Evolutionary conservation across 1,140 invertebrate genomes (phyloP).

Genomic region (Penaeus indicus): DNA sequence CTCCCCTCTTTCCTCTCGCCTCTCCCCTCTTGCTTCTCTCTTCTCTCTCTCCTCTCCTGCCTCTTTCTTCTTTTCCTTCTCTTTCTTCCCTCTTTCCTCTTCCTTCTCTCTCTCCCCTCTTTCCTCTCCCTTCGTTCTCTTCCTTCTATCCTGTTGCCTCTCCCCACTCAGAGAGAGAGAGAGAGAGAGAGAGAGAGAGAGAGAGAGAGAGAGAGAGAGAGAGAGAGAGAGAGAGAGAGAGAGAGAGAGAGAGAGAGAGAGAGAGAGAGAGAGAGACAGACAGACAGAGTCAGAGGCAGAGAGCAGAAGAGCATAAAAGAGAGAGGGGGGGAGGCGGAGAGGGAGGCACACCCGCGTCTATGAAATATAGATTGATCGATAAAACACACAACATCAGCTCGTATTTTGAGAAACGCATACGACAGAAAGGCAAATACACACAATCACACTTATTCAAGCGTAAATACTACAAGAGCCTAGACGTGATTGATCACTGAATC

Average conservation of each 20-base stretch:
- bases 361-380: too few relatives aligned
- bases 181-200: slow-evolving; percentile 27
- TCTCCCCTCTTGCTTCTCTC: not conserved
- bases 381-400: too few relatives aligned
- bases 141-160: too few relatives aligned
- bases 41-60: not conserved
- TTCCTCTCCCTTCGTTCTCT: too few relatives aligned
- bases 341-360: too few relatives aligned
- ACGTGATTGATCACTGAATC: too few relatives aligned
- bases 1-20: not conserved
- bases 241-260: slow-evolving; percentile 6
- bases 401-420: too few relatives aligned
- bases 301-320: not conserved
- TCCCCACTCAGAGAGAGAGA: not conserved
- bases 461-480: too few relatives aligned
- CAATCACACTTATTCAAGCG: too few relatives aligned
- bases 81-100: not conserved
- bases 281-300: not conserved
- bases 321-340: not conserved
- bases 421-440: too few relatives aligned
- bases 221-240: slow-evolving; percentile 28
- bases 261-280: not conserved
- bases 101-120: too few relatives aligned
- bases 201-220: slow-evolving; percentile 24
- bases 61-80: not conserved